These are phyloP conservation scores for Zaprionus ghesquierei DNA, from an alignment of 1,140 invertebrate species.

Conservation along the genomic window DNA sequence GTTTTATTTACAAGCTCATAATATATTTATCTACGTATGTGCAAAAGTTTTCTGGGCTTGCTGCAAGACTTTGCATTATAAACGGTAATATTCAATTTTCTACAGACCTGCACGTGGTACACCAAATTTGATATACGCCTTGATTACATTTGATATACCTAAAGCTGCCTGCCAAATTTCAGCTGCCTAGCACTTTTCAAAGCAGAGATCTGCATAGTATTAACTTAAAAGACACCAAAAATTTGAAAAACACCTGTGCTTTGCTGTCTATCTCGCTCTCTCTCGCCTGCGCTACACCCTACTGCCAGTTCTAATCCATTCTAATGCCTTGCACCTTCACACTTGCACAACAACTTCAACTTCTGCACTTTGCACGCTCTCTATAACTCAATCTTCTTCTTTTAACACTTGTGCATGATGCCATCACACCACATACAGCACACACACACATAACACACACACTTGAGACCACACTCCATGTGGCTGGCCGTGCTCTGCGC, in stretches of 20 bases:
- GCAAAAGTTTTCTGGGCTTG: not conserved
- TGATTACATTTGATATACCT: too few species aligned
- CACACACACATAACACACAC: slow-evolving; percentile 9
- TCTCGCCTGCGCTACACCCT: not conserved
- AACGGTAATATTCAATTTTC: not conserved
- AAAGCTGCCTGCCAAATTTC: not conserved
- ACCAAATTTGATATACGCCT: not conserved
- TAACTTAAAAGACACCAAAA: not conserved
- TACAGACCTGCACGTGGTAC: too few species aligned
- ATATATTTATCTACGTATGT: not conserved
- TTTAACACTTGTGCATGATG: slow-evolving; percentile 24
- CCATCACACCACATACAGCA: slow-evolving; percentile 25
- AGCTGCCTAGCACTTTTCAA: not conserved
- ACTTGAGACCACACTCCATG: not conserved
- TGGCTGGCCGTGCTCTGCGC: slow-evolving; percentile 16
- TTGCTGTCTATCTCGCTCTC: too few species aligned
- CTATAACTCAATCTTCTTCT: slow-evolving; percentile 33
- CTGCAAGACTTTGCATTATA: not conserved
- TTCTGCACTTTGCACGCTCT: not conserved
- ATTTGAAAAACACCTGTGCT: too few species aligned
- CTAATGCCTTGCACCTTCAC: not conserved
- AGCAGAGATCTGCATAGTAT: not conserved
- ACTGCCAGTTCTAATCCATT: not conserved
- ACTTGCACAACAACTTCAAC: too few species aligned
- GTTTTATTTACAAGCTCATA: not conserved